phyloP scores from a whole-genome alignment of 2,888 invertebrate genomes.

The Melanostoma mellinum region DNA sequence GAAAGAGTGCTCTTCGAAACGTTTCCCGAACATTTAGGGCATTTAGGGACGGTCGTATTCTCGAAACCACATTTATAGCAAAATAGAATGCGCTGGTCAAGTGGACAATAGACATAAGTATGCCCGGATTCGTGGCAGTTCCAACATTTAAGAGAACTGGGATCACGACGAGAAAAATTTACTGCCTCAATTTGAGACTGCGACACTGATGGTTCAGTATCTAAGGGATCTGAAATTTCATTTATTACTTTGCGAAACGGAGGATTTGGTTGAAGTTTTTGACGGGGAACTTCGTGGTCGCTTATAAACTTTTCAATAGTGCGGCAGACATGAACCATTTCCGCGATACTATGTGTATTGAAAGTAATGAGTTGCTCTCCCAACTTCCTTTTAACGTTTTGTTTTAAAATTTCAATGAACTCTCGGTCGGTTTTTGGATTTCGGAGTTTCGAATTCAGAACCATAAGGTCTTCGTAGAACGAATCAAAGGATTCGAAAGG shows the following conservation, averaged over 20 bases:
- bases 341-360: neutral
- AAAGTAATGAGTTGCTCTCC: slow-evolving; percentile 3
- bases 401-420: slow-evolving; percentile 1
- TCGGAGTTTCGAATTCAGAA: too few species aligned
- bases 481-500: too few species aligned
- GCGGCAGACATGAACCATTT: slow-evolving; percentile 4
- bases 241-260: too few species aligned
- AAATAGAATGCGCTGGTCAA: slow-evolving; percentile 8
- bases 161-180: too few species aligned
- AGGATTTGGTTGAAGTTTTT: too few species aligned
- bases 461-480: too few species aligned
- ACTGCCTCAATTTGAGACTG: too few species aligned
- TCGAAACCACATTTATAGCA: slow-evolving; percentile 15
- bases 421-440: neutral
- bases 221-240: too few species aligned
- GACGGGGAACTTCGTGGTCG: too few species aligned
- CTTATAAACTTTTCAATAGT: slow-evolving; percentile 7
- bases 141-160: neutral
- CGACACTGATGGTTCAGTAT: too few species aligned
- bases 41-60: slow-evolving; percentile 1
- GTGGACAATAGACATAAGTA: neutral
- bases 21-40: slow-evolving; percentile 19
- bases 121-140: neutral
- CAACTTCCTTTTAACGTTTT: neutral
- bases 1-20: neutral